These are phyloP conservation scores for Poecilobothrus nobilitatus DNA, from an alignment of 2,888 invertebrate genomes.

Conservation along the genomic window DNA sequence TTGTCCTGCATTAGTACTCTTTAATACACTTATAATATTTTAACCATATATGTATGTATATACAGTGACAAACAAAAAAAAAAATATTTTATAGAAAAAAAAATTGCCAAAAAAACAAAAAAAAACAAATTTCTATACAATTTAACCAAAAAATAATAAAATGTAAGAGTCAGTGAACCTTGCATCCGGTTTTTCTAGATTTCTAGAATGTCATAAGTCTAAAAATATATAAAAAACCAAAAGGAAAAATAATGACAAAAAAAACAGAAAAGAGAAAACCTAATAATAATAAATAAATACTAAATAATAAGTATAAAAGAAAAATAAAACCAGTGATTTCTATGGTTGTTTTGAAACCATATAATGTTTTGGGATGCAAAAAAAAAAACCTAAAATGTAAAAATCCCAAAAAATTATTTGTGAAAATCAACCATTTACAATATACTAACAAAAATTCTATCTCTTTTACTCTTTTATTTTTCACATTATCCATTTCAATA, in stretches of 20 bases:
- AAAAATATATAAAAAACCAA: neutral
- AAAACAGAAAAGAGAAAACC: neutral
- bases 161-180: neutral
- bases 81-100: neutral
- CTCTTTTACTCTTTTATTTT: too few species aligned
- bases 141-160: too few species aligned
- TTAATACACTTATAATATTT: too few species aligned
- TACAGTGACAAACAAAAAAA: too few species aligned
- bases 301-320: too few species aligned
- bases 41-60: too few species aligned
- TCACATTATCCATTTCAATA: too few species aligned
- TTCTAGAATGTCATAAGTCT: constrained; percentile 4
- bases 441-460: too few species aligned
- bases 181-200: constrained; percentile 4
- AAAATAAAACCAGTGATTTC: neutral
- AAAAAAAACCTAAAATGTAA: neutral
- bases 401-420: neutral
- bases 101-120: neutral
- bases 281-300: neutral
- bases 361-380: neutral
- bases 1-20: neutral
- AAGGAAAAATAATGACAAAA: too few species aligned
- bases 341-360: neutral
- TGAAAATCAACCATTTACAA: too few species aligned
- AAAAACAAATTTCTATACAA: neutral